phyloP scores from a whole-genome alignment of 92 coral and sea anemone species.

The Umimayanthus chanpuru region DNA sequence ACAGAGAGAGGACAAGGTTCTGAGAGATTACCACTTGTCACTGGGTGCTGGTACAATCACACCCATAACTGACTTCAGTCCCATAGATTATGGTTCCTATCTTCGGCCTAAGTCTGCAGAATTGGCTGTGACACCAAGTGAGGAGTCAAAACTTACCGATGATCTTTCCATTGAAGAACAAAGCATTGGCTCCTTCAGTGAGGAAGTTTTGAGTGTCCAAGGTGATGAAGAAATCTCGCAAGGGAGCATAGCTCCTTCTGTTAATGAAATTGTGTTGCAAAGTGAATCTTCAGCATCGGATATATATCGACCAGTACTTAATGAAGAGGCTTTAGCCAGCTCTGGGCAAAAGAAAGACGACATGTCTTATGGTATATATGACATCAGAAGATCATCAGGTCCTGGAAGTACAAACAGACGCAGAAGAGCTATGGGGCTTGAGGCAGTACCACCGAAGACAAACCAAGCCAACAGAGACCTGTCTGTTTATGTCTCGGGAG shows the following conservation, averaged over 20 bases:
- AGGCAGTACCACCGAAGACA: slow-evolving; percentile 62
- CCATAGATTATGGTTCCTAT: slow-evolving; percentile 36
- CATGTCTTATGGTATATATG: slow-evolving; percentile 81
- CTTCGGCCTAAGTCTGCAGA: background rate
- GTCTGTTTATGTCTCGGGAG: slow-evolving; percentile 86
- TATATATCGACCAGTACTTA: slow-evolving; percentile 37
- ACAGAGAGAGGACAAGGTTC: slow-evolving; percentile 46
- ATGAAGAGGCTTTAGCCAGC: slow-evolving; percentile 1
- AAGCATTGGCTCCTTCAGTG: slow-evolving; percentile 36
- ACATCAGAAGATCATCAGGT: slow-evolving; percentile 89
- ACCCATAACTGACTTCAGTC: slow-evolving; percentile 50
- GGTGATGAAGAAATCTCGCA: slow-evolving; percentile 18
- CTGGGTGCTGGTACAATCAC: slow-evolving; percentile 70
- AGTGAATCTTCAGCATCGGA: slow-evolving; percentile 44
- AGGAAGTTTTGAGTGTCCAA: slow-evolving; percentile 2
- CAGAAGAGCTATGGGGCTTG: slow-evolving; percentile 85
- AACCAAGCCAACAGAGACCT: slow-evolving; percentile 47
- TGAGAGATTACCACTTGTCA: slow-evolving; percentile 58
- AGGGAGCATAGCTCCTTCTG: background rate
- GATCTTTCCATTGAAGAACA: slow-evolving; percentile 37
- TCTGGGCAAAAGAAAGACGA: slow-evolving; percentile 30
- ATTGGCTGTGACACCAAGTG: background rate
- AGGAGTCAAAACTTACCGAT: background rate
- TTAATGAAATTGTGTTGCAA: background rate
- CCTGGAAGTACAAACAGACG: slow-evolving; percentile 99